Percentiles rank a stretch among this genome's conserved stretches.
These are phyloP conservation scores for Laothoe populi DNA, from an alignment of 2,888 invertebrate species.

Conservation along the genomic window DNA sequence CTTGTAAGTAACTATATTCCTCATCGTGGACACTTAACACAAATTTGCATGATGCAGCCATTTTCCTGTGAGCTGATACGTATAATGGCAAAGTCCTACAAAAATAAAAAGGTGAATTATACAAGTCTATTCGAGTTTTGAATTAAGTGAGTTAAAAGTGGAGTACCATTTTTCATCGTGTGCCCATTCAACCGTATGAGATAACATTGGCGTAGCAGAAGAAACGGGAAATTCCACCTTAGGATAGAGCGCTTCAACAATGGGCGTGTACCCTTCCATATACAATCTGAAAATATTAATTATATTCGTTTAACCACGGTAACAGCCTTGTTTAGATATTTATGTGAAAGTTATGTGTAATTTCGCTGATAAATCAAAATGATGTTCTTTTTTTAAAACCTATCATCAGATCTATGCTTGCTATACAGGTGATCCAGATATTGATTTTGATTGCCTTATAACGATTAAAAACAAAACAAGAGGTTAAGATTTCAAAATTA, in stretches of 20 bases:
- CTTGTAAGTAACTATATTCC: slow-evolving; percentile 86
- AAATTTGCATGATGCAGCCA: slow-evolving; percentile 24
- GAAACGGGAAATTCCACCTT: slow-evolving; percentile 91
- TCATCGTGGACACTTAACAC: slow-evolving; percentile 66
- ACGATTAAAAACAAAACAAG: no score
- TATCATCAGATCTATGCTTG: no score
- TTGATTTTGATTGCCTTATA: no score
- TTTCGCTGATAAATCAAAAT: no score
- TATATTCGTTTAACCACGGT: no score
- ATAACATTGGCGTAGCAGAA: slow-evolving; percentile 91
- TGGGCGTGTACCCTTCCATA: slow-evolving; percentile 88
- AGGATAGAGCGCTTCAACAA: slow-evolving; percentile 89
- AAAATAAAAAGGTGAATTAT: neutral
- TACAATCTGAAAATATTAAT: slow-evolving; percentile 84
- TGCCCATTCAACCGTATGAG: slow-evolving; percentile 92
- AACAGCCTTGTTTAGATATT: no score
- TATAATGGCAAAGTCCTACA: slow-evolving; percentile 26
- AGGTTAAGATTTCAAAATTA: no score
- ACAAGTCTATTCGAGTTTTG: no score
- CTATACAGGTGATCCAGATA: no score
- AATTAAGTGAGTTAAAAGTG: neutral
- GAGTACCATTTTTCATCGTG: slow-evolving; percentile 87
- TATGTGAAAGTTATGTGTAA: no score
- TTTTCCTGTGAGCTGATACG: slow-evolving; percentile 14
- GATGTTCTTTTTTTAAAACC: no score